Evolutionary conservation across 2,113 vertebrate species (phyloP).

Genomic region (Rhabdomys dilectus): DNA sequence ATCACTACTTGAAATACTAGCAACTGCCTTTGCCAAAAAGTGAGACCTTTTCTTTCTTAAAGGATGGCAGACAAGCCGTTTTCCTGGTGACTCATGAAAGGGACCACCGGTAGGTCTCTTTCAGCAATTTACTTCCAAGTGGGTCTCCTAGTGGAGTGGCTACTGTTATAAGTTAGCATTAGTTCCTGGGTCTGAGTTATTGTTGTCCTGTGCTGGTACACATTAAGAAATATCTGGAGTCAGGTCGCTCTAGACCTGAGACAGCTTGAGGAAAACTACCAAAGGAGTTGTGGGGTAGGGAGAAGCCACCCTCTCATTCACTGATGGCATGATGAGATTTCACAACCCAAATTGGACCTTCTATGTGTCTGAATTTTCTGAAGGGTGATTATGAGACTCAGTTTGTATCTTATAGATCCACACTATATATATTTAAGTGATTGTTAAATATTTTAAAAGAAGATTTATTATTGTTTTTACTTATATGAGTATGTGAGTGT

Average conservation of each 20-base stretch:
- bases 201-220: not conserved
- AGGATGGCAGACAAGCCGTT: constrained; percentile 18
- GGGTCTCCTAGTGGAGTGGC: constrained; percentile 5
- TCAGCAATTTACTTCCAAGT: constrained; percentile 4
- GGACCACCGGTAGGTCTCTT: not conserved
- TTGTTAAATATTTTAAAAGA: not conserved
- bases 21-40: constrained; percentile 22
- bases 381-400: not conserved
- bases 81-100: constrained; percentile 17
- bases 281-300: not conserved
- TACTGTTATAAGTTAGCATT: not conserved
- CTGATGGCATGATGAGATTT: not conserved
- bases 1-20: constrained; percentile 46
- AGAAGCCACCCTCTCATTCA: constrained; percentile 22
- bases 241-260: constrained; percentile 9
- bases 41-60: constrained; percentile 52
- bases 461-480: not conserved
- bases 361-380: not conserved
- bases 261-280: constrained; percentile 1
- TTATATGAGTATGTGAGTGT: not conserved
- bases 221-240: constrained; percentile 45
- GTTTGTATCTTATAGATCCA: not conserved
- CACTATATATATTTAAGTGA: not conserved
- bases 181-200: not conserved
- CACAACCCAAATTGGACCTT: not conserved